Evolutionary conservation across 2,888 invertebrate genomes (phyloP), one percentile per base, ranked within the genome.

Genomic region (Adelphocoris suturalis): DNA sequence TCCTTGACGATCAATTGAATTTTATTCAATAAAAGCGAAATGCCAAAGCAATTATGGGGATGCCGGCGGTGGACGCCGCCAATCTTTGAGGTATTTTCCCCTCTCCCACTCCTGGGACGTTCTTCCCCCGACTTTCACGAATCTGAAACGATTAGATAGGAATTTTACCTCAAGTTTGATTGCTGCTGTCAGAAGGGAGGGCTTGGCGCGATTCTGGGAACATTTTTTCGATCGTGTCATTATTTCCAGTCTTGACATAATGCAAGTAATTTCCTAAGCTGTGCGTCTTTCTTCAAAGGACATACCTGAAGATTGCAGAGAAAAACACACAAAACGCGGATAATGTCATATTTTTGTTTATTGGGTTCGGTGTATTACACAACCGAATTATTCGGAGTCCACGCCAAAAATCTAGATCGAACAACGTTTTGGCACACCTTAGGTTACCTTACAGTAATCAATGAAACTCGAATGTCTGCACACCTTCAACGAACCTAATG

Each of bases 141-240:
- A 68, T 68, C n/a, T 23, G 68, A 27, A 19, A 23, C 80, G 19
- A 80, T 80, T 46, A 80, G 19, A 80, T 28, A 80, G 80, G 48
- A 80, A 80, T 80, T 80, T 80, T 80, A 37, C 48, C 46, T 46
- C 46, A 80, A 46, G 80, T 80, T 80, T 47, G 80, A 80, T 80
- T 68, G 68, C 68, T 5, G 23, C 68, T 68, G 68, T 27, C 68
- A 68, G 27, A 27, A 23, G 19, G 68, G 27, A 52, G 37, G 37
- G 16, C 52, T 68, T 68, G 68, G 27, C 19, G 27, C 4, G 27
- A 13, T 27, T 23, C 23, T 23, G 68, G 27, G 23, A 12, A 68
- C 23, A 68, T 68, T 68, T 68, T 68, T 68, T 68, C 68, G 68
- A 68, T 68, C 68, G 4, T 68, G 27, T 68, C 68, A 68, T 68